These are phyloP conservation scores for Hybos culiciformis DNA, from an alignment of 2,888 invertebrate genomes.

Conservation along the genomic window DNA sequence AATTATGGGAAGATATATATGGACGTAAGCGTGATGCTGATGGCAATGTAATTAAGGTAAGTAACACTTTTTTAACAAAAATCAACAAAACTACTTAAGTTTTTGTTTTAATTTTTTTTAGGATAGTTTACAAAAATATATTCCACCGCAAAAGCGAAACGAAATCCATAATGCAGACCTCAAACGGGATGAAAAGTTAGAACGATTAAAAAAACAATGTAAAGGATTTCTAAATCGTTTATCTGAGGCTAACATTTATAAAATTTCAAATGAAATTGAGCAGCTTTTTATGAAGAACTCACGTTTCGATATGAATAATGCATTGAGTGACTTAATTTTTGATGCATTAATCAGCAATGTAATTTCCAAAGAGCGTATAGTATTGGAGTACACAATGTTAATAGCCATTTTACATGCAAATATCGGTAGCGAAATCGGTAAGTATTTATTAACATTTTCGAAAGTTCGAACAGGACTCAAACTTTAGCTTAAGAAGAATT, in stretches of 20 bases:
- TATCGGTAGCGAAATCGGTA: slow-evolving; percentile 73
- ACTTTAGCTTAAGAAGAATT: neutral
- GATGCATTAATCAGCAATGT: slow-evolving; percentile 52
- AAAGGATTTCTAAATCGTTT: slow-evolving; percentile 79
- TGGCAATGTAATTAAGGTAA: slow-evolving; percentile 59
- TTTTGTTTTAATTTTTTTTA: slow-evolving; percentile 17
- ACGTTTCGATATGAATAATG: slow-evolving; percentile 69
- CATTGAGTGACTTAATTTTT: slow-evolving; percentile 52
- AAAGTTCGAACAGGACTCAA: too few relatives aligned
- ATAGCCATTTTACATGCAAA: slow-evolving; percentile 77
- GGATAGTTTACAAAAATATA: slow-evolving; percentile 49
- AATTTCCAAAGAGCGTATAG: slow-evolving; percentile 55
- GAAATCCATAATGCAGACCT: slow-evolving; percentile 27
- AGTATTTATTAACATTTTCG: neutral
- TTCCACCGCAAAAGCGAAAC: slow-evolving; percentile 77
- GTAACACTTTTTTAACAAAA: neutral
- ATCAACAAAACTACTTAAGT: neutral
- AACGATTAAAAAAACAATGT: slow-evolving; percentile 59
- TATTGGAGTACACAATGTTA: slow-evolving; percentile 73
- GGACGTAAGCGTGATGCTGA: slow-evolving; percentile 68
- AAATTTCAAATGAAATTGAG: slow-evolving; percentile 67
- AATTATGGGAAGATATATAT: slow-evolving; percentile 82
- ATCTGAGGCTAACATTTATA: slow-evolving; percentile 76
- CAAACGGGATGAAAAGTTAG: slow-evolving; percentile 44
- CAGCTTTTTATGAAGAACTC: slow-evolving; percentile 63